Percentiles rank a stretch among this genome's conserved stretches.
Evolutionary conservation across 2,113 vertebrate species (phyloP).

Genomic region (Rhinogobius similis): DNA sequence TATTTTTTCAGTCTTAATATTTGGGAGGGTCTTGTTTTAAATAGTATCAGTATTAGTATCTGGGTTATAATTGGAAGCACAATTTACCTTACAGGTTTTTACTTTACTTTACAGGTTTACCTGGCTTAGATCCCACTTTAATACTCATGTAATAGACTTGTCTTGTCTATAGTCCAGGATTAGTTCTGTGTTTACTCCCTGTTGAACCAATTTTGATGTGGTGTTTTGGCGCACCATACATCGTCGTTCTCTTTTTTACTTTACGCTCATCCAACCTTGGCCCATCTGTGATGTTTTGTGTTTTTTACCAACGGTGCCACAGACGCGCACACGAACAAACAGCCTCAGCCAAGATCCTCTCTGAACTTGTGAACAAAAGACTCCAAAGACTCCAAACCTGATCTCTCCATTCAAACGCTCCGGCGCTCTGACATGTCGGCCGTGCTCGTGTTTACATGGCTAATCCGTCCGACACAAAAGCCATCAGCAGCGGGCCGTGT

Average conservation of each 20-base stretch:
- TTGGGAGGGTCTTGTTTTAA: no score
- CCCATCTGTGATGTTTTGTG: background rate
- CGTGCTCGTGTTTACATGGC: conserved; percentile 33
- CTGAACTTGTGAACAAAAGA: background rate
- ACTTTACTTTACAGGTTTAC: no score
- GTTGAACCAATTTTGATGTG: no score
- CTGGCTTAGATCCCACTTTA: no score
- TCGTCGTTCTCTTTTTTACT: background rate
- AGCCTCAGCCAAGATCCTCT: background rate
- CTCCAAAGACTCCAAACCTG: background rate
- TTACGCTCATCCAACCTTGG: background rate
- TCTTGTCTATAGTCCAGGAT: no score
- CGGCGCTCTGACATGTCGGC: background rate
- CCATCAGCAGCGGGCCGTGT: conserved; percentile 50
- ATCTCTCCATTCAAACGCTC: background rate
- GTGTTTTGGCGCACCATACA: background rate
- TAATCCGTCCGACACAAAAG: conserved; percentile 56
- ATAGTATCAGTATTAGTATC: no score
- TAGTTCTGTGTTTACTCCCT: no score
- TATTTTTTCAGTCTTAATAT: no score
- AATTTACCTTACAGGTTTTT: no score
- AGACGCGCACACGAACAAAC: background rate
- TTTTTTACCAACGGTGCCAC: background rate
- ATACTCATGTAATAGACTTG: no score
- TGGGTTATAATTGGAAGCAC: no score